Base-by-base conservation (phyloP, 1,140 invertebrate species). In the Drosophila arawakana region DNA sequence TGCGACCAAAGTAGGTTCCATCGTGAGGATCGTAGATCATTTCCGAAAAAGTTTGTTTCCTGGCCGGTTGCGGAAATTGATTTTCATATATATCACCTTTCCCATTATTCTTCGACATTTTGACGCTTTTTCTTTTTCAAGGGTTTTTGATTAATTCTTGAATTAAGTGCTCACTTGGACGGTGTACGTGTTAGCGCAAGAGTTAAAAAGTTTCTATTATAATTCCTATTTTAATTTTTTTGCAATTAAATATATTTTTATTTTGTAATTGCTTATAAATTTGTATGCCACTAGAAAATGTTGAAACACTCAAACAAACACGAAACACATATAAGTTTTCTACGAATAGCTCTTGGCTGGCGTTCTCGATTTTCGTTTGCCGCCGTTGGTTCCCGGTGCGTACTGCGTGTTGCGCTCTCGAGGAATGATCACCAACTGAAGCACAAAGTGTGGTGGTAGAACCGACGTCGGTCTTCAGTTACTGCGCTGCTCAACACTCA, bases 1-100 rank as follows among this genome's bases (percentile, higher is more conserved):
- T 96, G 78, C 96, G 93, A 25, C 96, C 96, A 9, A 97, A 92
- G 77, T 96, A 93, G 54, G 95, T 93, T 69, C 93, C 94, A 55
- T 94, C 94, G 9, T 95, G 92, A 0, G 94, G 93, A 93, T 97
- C 94, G 91, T 96, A 96, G 43, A 97, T 89, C 25, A 93, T 93
- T 76, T 94, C 93, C 10, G 92, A 91, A 43, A 96, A 92, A 1
- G 94, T 94, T 65, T 94, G 93, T 5, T 91, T 91, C 39, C 93
- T 92, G 5, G 92, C 92, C 57, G 92, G 91, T 59, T 94, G 92
- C 80, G 93, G 93, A 65, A 94, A 95, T 54, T 93, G 92, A 72
- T 93, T 93, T 77, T 94, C 93, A 65, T 93, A 91, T 21, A 79
- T 79, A 44, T 46, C 76, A 43, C 41, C 54, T 62, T 90, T 86